Evolutionary conservation across 2,113 vertebrate genomes (phyloP).

Genomic region (Callocephalon fimbriatum): DNA sequence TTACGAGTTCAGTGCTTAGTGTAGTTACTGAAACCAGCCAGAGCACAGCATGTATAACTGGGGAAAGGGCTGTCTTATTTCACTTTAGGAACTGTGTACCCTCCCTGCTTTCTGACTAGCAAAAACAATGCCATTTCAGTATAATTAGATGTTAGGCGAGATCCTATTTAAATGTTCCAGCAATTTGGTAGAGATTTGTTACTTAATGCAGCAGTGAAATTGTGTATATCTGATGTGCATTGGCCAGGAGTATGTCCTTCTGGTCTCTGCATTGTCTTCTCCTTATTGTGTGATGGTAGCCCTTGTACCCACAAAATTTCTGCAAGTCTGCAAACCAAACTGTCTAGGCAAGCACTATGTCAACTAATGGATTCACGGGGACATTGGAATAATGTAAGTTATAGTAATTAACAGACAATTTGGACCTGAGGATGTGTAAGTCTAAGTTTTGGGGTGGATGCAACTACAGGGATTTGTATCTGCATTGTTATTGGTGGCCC

Average conservation of each 20-base stretch:
- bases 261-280: neutral
- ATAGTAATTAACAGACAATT: neutral
- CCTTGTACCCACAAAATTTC: neutral
- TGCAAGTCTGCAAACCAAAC: neutral
- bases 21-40: neutral
- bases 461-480: neutral
- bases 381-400: neutral
- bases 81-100: neutral
- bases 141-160: neutral
- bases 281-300: neutral
- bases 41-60: neutral
- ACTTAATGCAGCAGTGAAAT: neutral
- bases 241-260: neutral
- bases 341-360: neutral
- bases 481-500: neutral
- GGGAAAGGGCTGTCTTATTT: neutral
- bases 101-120: neutral
- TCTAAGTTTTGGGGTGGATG: neutral
- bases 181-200: neutral
- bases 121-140: neutral
- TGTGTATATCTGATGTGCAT: neutral
- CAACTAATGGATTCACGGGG: neutral
- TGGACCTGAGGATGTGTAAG: neutral
- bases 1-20: rapidly evolving
- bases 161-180: neutral